Base-by-base conservation (phyloP, 2,797 vertebrate genomes). In the Oreonectes daqikongensis region DNA sequence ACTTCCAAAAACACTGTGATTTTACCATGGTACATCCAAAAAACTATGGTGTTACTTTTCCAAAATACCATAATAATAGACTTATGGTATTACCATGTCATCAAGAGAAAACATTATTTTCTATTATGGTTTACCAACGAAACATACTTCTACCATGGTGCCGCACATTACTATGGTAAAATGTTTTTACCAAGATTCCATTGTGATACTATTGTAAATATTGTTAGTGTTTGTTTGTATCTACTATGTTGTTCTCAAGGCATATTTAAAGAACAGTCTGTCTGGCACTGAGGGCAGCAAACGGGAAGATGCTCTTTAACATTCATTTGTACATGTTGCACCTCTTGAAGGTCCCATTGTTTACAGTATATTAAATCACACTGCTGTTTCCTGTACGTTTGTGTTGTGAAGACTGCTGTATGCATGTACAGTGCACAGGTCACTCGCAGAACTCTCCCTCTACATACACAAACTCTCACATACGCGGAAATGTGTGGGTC, bases 401-500 rank as follows among this genome's bases (percentile, higher is more conserved):
- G 35, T 40, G 70, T 63, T 66, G 57, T 44, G 22, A 55, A 24
- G 50, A 28, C 24, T 28, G n/a, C 50, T 44, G 0, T 57, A 22
- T 3, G 14, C 30, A 35, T 61, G 59, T 61, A 38, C 8, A 61
- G 32, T 10, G 8, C 15, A 8, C 38, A 14, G 52, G 52, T 14
- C 40, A 38, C 64, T 68, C 46, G 26, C 52, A 1, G 26, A 32
- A 26, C 52, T 35, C 72, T 55, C 26, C 20, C 14, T 15, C 30
- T 60, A 69, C 64, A 52, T 28, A 74, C 55, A 63, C 65, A 22
- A 50, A 73, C 28, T 20, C 69, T 57, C 40, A 40, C 46, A 67
- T 42, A 74, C 7, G 4, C 4, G 44, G 66, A 77, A 69, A 12
- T 69, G 66, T 77, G 75, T 77, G 75, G 75, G 44, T 28, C 75